Percentiles rank a stretch among this genome's conserved stretches.
Evolutionary conservation across 2,797 vertebrate genomes (phyloP).

Genomic region (Sebastes melanostomus): DNA sequence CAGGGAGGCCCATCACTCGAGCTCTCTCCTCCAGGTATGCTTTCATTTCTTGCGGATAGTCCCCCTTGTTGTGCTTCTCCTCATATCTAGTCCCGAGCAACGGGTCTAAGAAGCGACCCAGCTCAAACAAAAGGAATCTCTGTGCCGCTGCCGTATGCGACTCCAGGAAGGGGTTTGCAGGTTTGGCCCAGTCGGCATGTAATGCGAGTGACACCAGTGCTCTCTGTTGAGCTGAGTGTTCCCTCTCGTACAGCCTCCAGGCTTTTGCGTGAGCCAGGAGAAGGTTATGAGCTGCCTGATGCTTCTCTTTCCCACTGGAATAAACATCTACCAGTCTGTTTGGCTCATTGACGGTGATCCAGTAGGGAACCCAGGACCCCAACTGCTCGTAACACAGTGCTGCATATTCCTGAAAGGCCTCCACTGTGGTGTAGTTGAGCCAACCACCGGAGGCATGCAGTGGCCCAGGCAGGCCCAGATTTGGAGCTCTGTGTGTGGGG

Average conservation of each 20-base stretch:
- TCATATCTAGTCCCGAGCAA: slow-evolving; percentile 79
- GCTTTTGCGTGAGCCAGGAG: slow-evolving; percentile 90
- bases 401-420: slow-evolving; percentile 88
- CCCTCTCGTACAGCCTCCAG: slow-evolving; percentile 86
- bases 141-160: slow-evolving; percentile 84
- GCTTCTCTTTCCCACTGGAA: slow-evolving; percentile 78
- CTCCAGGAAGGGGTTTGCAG: slow-evolving; percentile 89
- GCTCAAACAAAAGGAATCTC: slow-evolving; percentile 90
- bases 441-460: slow-evolving; percentile 88
- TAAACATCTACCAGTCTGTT: slow-evolving; percentile 88
- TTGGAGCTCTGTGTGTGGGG: slow-evolving; percentile 82
- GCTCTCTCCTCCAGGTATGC: slow-evolving; percentile 79
- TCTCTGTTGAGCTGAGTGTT: slow-evolving; percentile 72
- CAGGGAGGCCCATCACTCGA: slow-evolving; percentile 60
- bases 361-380: slow-evolving; percentile 87
- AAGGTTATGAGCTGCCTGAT: slow-evolving; percentile 86
- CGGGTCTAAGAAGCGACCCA: slow-evolving; percentile 92
- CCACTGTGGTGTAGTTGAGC: slow-evolving; percentile 84
- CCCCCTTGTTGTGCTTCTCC: slow-evolving; percentile 41
- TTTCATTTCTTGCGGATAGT: slow-evolving; percentile 84
- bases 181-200: slow-evolving; percentile 93
- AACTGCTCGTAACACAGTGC: slow-evolving; percentile 90
- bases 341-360: slow-evolving; percentile 97
- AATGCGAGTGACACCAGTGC: slow-evolving; percentile 90
- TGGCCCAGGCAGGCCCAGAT: slow-evolving; percentile 84